A percentile compares a stretch with the other conserved stretches of the same genome.
phyloP scores from a whole-genome alignment of 2,113 vertebrate species.

The Steatornis caripensis region DNA sequence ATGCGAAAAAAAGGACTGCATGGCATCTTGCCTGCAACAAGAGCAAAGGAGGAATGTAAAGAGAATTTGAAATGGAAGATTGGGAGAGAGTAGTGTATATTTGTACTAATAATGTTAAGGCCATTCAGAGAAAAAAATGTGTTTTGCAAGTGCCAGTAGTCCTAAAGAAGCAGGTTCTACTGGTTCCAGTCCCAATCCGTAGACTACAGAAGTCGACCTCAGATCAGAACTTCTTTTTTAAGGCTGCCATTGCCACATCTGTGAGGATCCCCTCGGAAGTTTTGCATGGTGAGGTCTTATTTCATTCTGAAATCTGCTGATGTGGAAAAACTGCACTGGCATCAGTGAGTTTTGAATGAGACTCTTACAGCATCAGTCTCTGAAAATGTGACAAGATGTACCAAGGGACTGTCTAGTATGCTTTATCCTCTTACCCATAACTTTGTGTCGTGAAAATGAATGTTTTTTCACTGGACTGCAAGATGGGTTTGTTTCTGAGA shows the following conservation, averaged over 20 bases:
- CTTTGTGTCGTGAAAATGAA: conserved; percentile 27
- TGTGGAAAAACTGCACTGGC: not conserved
- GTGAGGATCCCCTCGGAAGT: not conserved
- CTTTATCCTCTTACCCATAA: conserved; percentile 17
- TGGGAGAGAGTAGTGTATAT: not conserved
- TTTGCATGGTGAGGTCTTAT: not conserved
- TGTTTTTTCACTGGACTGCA: not conserved
- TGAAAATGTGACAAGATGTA: not conserved
- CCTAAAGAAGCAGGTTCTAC: not conserved
- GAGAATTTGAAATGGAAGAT: not conserved
- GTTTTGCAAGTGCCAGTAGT: not conserved
- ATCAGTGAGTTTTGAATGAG: conserved; percentile 1
- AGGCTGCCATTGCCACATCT: not conserved
- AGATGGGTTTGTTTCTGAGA: conserved; percentile 25
- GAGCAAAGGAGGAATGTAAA: not conserved
- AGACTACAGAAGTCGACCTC: not conserved
- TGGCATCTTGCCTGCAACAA: not conserved
- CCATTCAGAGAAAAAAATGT: not conserved
- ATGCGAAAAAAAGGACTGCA: not conserved
- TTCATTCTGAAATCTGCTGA: conserved; percentile 16
- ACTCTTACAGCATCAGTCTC: not conserved
- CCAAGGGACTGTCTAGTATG: not conserved
- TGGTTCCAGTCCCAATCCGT: not conserved
- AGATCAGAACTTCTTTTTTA: not conserved
- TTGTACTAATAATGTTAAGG: not conserved